Conservation (phyloP, 2,113 vertebrate species). For the Cisticola juncidis region DNA sequence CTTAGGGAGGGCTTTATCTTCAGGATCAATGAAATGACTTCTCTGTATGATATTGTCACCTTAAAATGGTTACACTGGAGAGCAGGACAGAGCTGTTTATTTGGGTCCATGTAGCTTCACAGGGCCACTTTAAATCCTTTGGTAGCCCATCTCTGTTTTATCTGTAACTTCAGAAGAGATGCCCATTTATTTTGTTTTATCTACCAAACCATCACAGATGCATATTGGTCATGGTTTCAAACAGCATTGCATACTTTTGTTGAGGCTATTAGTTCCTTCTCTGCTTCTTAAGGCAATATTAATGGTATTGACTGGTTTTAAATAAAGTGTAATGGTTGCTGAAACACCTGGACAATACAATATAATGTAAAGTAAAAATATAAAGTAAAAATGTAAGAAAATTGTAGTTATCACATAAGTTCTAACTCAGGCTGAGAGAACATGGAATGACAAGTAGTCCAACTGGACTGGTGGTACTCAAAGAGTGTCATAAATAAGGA, state of each 20-base stretch:
- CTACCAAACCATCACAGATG: not conserved
- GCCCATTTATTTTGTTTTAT: not conserved
- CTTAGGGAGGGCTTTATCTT: not conserved
- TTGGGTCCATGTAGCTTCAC: not conserved
- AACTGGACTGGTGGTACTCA: not conserved
- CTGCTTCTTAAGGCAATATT: not conserved
- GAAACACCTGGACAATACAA: not conserved
- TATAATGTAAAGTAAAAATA: not conserved
- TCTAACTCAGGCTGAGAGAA: not conserved
- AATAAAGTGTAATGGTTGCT: not conserved
- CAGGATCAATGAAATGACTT: not conserved
- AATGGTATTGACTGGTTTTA: not conserved
- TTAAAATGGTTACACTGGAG: not conserved
- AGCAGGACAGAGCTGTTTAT: not conserved
- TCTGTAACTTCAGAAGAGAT: not conserved
- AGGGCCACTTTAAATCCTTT: not conserved
- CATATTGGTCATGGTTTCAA: not conserved
- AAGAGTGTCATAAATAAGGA: not conserved
- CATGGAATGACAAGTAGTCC: not conserved
- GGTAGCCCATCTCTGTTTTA: not conserved
- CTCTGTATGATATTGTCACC: not conserved
- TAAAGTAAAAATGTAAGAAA: not conserved
- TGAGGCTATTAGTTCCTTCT: not conserved
- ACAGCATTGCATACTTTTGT: not conserved
- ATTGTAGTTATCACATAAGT: fast-evolving